Percentiles rank a stretch among this genome's conserved stretches.
Evolutionary conservation across 2,888 invertebrate genomes (phyloP).

Genomic region (Taphrorychus bicolor): DNA sequence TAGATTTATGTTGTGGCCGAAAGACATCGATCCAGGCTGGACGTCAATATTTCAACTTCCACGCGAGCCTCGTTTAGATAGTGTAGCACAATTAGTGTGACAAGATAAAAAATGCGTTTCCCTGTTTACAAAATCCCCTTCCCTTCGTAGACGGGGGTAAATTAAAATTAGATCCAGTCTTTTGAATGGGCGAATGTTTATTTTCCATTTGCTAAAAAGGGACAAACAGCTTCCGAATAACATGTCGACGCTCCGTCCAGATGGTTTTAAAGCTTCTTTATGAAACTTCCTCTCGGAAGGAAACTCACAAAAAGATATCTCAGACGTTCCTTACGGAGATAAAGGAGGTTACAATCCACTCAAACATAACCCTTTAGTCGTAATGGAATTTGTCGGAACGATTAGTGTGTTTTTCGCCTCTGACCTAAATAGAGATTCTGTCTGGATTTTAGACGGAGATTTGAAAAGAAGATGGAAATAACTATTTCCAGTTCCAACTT

Average conservation of each 20-base stretch:
- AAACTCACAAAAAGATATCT: constrained; percentile 16
- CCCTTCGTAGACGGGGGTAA: background rate
- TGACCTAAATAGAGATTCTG: constrained; percentile 11
- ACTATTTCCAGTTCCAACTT: background rate
- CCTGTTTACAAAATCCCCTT: background rate
- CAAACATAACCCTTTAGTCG: constrained; percentile 14
- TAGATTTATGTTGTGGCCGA: constrained; percentile 15
- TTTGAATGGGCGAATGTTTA: constrained; percentile 6
- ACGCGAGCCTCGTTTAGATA: constrained; percentile 6
- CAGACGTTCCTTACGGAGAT: constrained; percentile 21
- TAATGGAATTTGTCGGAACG: constrained; percentile 21
- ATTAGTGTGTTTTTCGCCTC: constrained; percentile 14
- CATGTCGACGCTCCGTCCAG: constrained; percentile 19
- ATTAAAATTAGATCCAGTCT: background rate
- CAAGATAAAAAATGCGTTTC: constrained; percentile 2
- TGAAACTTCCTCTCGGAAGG: constrained; percentile 13
- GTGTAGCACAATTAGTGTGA: constrained; percentile 4
- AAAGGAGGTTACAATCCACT: constrained; percentile 14
- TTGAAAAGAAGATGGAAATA: background rate
- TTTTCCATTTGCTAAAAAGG: constrained; percentile 21
- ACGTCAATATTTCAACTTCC: constrained; percentile 10
- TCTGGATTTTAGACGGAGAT: background rate
- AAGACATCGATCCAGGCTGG: constrained; percentile 14
- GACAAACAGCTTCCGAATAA: constrained; percentile 18
- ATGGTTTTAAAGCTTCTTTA: constrained; percentile 16